These are phyloP conservation scores for Arnoldichthys spilopterus DNA, from an alignment of 2,797 vertebrate species.

Conservation along the genomic window DNA sequence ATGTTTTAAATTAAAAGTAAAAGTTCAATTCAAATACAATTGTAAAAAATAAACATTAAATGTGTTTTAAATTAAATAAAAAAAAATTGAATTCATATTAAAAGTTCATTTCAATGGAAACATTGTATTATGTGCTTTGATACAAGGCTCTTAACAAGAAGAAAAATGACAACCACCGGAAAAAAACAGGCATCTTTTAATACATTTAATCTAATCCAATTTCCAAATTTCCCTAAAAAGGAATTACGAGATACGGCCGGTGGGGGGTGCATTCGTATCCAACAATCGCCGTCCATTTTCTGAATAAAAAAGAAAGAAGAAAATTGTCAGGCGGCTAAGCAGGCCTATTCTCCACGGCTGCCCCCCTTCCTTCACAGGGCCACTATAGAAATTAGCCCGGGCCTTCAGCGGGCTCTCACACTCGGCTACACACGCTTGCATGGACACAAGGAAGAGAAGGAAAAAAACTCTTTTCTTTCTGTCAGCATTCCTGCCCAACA, in stretches of 20 bases:
- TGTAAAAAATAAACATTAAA: too few species aligned
- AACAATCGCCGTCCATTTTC: slow-evolving; percentile 79
- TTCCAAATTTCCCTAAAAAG: slow-evolving; percentile 55
- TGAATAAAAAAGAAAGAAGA: slow-evolving; percentile 65
- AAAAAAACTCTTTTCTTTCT: slow-evolving; percentile 98
- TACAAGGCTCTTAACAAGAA: not conserved
- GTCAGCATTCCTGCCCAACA: slow-evolving; percentile 99
- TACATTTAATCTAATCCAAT: slow-evolving; percentile 59
- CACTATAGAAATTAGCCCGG: slow-evolving; percentile 99
- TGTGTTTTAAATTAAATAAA: not conserved
- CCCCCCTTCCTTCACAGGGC: slow-evolving; percentile 90
- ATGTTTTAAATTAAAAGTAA: too few species aligned
- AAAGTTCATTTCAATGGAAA: slow-evolving; percentile 6
- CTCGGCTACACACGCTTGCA: slow-evolving; percentile 99
- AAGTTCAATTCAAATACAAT: too few species aligned
- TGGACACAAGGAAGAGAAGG: slow-evolving; percentile 93
- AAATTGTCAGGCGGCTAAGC: slow-evolving; percentile 86
- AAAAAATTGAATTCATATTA: not conserved
- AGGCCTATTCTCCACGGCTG: slow-evolving; percentile 91
- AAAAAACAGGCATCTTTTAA: slow-evolving; percentile 50
- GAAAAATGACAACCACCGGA: not conserved
- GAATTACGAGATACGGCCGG: slow-evolving; percentile 62
- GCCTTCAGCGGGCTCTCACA: slow-evolving; percentile 99
- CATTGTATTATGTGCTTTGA: slow-evolving; percentile 29
- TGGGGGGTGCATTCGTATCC: slow-evolving; percentile 72